phyloP scores from a whole-genome alignment of 1,140 invertebrate genomes.

The Tigriopus japonicus region DNA sequence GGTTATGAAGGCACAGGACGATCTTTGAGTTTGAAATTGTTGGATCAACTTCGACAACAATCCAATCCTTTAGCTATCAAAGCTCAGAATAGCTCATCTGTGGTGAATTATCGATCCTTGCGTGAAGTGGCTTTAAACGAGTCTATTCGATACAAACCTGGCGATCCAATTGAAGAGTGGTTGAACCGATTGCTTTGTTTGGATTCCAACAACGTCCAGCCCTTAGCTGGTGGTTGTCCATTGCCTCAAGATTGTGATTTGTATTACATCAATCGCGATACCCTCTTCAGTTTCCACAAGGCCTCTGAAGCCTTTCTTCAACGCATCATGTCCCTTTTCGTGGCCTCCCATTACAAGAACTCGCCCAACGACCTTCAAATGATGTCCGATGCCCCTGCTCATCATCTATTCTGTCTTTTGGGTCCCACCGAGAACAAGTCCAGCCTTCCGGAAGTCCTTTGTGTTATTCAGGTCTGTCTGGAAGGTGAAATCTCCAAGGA shows the following conservation, averaged over 20 bases:
- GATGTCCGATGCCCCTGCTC: conserved; percentile 94
- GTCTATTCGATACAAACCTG: conserved; percentile 77
- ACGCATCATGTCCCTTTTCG: conserved; percentile 19
- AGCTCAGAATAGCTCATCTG: not conserved
- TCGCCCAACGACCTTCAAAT: conserved; percentile 97
- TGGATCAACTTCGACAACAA: conserved; percentile 64
- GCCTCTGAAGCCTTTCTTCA: conserved; percentile 89
- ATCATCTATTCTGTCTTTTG: conserved; percentile 87
- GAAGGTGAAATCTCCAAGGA: conserved; percentile 81
- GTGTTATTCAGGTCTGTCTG: conserved; percentile 48
- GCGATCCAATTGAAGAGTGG: conserved; percentile 81
- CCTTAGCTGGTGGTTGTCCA: conserved; percentile 55
- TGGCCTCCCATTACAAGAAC: conserved; percentile 41
- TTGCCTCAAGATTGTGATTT: conserved; percentile 72
- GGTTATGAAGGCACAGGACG: conserved; percentile 94
- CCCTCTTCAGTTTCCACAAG: conserved; percentile 90
- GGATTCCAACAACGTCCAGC: conserved; percentile 46
- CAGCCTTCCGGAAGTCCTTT: conserved; percentile 27
- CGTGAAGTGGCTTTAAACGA: conserved; percentile 55
- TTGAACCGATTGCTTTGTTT: conserved; percentile 77
- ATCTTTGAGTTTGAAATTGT: conserved; percentile 81
- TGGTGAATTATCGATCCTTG: conserved; percentile 22
- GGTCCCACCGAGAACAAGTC: conserved; percentile 49
- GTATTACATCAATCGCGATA: conserved; percentile 79
- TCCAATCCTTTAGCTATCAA: conserved; percentile 18